A percentile compares a stretch with the other conserved stretches of the same genome.
Evolutionary conservation across 2,797 vertebrate genomes (phyloP).

Genomic region (Pangasius mekongensis): DNA sequence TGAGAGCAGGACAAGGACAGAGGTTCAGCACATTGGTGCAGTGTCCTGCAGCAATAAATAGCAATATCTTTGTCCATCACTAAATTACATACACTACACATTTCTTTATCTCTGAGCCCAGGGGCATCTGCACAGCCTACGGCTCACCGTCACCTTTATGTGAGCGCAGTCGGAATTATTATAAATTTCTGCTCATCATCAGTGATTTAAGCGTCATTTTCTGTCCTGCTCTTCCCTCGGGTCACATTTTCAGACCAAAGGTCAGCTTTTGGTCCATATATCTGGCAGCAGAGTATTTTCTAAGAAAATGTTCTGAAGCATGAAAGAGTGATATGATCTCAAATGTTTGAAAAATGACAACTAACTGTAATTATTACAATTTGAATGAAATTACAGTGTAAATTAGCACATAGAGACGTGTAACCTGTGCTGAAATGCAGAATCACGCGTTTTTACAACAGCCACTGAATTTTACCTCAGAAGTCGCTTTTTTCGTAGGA

Average conservation of each 20-base stretch:
- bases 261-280: background rate
- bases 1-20: background rate
- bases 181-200: background rate
- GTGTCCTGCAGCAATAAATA: slow-evolving; percentile 20
- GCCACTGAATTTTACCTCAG: too few species aligned
- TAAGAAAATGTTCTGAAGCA: background rate
- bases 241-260: slow-evolving; percentile 1
- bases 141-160: background rate
- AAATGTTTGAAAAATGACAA: background rate
- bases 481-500: too few species aligned
- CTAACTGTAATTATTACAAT: background rate
- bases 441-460: background rate
- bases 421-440: background rate
- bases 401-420: background rate
- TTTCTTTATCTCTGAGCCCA: slow-evolving; percentile 12
- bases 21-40: background rate
- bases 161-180: background rate
- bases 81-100: slow-evolving; percentile 13
- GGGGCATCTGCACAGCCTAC: background rate
- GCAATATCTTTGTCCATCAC: slow-evolving; percentile 25
- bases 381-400: background rate
- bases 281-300: background rate
- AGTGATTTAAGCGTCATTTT: background rate
- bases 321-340: background rate
- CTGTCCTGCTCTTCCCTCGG: background rate